Base-by-base conservation (phyloP, 1,140 invertebrate species). In the Octopus sinensis region DNA sequence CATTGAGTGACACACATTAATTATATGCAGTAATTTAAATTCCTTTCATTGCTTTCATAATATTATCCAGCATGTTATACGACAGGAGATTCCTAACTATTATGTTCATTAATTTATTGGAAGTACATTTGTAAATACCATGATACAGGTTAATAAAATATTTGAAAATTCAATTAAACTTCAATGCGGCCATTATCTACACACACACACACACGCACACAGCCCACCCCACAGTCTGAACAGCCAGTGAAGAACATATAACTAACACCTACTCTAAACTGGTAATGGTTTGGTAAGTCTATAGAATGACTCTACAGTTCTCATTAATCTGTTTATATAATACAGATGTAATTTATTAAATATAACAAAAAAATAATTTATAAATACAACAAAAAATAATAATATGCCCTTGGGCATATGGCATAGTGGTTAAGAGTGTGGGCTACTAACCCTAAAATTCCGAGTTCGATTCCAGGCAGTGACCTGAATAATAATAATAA, bases 201-300 rank as follows among this genome's bases (percentile, higher is more conserved):
- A 81, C 76, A 83, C 77, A 81, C 76, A 83, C 77, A 81, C 76
- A 83, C 68, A 83, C 76, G 78, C 68, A 83, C 54, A 80, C 77
- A 83, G 79, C 79, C 30, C 30, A 88, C 77, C 96, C 96, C 87
- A 95, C 94, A 6, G 97, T 97, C 87, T 97, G 96, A 87, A 98
- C 96, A 4, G 97, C 96, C 56, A 62, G 9, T 12, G 9, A 62
- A 62, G 9, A 17, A 62, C 4, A 12, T 12, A 62, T 62, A 62
- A 17, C 17, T 9, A 62, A 12, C 56, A 1, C 17, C 56, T 1
- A 62, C 56, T 62, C 30, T 43, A 43, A 43, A 43, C 30, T 43
- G 30, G 30, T 43, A 43, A 43, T 43, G 30, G 30, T 43, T 43
- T 43, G 30, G 30, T 43, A 43, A 43, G 30, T 43, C 30, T 43